Evolutionary conservation across 1,140 invertebrate species (phyloP), one percentile per base, ranked within the genome.

Genomic region (Grapholita molesta): DNA sequence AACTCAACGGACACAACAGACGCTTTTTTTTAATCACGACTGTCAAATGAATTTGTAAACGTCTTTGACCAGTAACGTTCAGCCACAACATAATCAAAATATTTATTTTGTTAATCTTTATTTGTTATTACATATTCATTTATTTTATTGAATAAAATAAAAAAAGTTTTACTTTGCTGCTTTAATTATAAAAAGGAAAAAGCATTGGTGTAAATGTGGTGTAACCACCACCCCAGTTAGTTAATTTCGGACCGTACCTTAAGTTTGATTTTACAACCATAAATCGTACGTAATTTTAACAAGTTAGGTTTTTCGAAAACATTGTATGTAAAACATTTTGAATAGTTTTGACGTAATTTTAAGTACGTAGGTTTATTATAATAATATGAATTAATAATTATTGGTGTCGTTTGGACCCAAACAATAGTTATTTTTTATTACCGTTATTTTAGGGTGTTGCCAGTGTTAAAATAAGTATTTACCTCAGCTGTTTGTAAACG

Each of bases 401-500:
- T 18, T 9, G 0, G 42, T 61, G 9, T 28, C 28, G 24, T 15
- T 25, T 61, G 23, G 23, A 30, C 55, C 23, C 18, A 15, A 48
- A 48, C 42, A 66, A 66, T 6, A 61, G 24, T 3, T 7, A 32
- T 61, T 61, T 61, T 61, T 61, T 55, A n/a, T 55, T n/a, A 61
- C 55, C 55, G 55, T 61, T 61, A 61, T 9, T 1, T 3, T 11
- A 8, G 0, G 7, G 25, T 61, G 55, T 61, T 61, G 55, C 55
- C 25, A 30, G 28, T 61, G 12, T 15, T 28, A 61, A 61, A 28
- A 61, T 61, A 28, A 4, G 15, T 72, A 42, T 23, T 70, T 71
- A 21, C 73, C 84, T 81, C 90, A 92, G 90, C 89, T 91, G 90
- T 91, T 92, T 91, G 82, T 91, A 89, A 87, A 88, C 85, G 88